Evolutionary conservation across 2,888 invertebrate species (phyloP), one percentile per base, ranked within the genome.

Genomic region (Phlogophora meticulosa): DNA sequence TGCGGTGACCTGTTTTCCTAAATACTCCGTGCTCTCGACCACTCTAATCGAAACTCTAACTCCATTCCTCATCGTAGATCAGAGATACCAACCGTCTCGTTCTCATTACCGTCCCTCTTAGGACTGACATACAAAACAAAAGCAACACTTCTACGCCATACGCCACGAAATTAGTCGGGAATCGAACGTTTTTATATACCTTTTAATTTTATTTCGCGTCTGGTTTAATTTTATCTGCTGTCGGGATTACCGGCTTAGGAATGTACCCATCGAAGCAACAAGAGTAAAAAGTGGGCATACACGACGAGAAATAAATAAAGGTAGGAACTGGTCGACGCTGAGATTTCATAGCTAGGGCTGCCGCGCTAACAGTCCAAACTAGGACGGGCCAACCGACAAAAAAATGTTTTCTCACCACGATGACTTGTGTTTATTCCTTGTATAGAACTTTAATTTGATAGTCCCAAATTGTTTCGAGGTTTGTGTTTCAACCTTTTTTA

Each of bases 201-300:
- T 94, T 95, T 95, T 95, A 94, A 94, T 95, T 95, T 95, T 94
- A 92, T 95, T 95, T 93, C 92, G 92, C 93, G 95, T 95, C 95
- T 95, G 94, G 94, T 93, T 94, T 94, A 95, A 95, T 94, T 95
- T 95, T 94, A 94, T 94, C 94, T 91, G 92, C 92, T 93, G 94
- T 93, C 93, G 92, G 92, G 94, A 94, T 95, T 94, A 94, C 95
- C 91, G 92, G 92, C 94, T 94, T 93, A 94, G 95, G 95, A 95
- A 95, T 95, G 94, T 94, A 93, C 91, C 88, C 93, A 90, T 89
- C 92, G 92, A 86, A 86, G 90, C 93, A 94, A 94, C 90, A 94
- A 92, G 93, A 93, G 85, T 90, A 95, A 94, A 94, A 94, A 93
- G 89, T 86, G 84, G 85, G 83, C 91, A 91, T 91, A 92, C 93